Conservation (phyloP, 2,888 invertebrate species). For the Tribolium freemani region DNA sequence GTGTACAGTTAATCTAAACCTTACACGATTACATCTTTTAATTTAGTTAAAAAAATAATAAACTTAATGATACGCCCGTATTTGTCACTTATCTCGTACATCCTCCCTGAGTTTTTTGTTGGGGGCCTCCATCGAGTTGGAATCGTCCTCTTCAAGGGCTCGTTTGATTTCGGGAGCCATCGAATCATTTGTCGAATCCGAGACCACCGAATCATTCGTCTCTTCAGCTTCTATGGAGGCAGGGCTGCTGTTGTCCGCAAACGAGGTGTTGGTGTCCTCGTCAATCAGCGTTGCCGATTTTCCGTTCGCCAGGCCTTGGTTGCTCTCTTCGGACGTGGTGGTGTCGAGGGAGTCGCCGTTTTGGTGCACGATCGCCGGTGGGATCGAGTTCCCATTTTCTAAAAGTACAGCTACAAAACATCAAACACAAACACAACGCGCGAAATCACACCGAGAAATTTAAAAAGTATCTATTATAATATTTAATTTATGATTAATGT, state of each 20-base stretch:
- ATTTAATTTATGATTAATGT: neutral
- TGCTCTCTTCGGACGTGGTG: conserved; percentile 81
- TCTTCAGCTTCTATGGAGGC: conserved; percentile 71
- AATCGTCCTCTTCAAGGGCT: conserved; percentile 62
- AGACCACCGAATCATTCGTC: conserved; percentile 70
- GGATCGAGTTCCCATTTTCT: conserved; percentile 66
- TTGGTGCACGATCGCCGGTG: conserved; percentile 63
- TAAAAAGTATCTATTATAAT: neutral
- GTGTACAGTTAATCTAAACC: conserved; percentile 52
- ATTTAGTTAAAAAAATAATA: conserved; percentile 51
- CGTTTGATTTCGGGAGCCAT: conserved; percentile 59
- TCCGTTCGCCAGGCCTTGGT: conserved; percentile 73
- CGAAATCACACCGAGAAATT: neutral
- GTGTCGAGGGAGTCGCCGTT: conserved; percentile 69
- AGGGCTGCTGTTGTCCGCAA: conserved; percentile 83
- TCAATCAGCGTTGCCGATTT: conserved; percentile 69
- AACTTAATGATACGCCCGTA: conserved; percentile 58
- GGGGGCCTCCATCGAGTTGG: conserved; percentile 68
- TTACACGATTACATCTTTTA: conserved; percentile 53
- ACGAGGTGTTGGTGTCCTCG: conserved; percentile 81
- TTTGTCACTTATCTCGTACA: conserved; percentile 70
- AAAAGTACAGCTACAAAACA: conserved; percentile 56
- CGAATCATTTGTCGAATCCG: conserved; percentile 68
- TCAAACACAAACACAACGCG: conserved; percentile 14
- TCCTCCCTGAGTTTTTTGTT: conserved; percentile 70